These are phyloP conservation scores for Onthophagus sagittarius DNA, from an alignment of 2,888 invertebrate species.

Conservation along the genomic window DNA sequence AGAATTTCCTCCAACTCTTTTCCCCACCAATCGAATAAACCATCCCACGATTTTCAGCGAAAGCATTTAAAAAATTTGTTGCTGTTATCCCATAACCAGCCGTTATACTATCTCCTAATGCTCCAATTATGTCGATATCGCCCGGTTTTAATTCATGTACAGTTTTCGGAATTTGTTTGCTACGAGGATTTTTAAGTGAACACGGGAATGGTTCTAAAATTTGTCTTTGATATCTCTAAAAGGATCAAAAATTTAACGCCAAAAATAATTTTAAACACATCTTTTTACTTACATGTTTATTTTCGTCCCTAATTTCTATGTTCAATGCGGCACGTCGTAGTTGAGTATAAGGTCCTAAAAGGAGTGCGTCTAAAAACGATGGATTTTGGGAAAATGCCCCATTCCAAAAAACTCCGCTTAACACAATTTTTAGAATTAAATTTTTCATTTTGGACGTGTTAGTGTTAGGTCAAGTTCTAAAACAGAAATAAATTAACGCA, in stretches of 20 bases:
- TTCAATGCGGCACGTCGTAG: not conserved
- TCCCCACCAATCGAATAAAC: slow-evolving; percentile 47
- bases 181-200: slow-evolving; percentile 38
- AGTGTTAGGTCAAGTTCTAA: not conserved
- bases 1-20: slow-evolving; percentile 52
- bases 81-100: slow-evolving; percentile 57
- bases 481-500: not conserved
- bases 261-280: not conserved
- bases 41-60: slow-evolving; percentile 35
- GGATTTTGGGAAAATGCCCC: not conserved
- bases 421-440: not conserved
- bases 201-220: slow-evolving; percentile 44
- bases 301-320: not conserved
- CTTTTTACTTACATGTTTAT: not conserved
- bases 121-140: slow-evolving; percentile 59
- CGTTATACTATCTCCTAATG: slow-evolving; percentile 60
- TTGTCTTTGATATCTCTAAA: not conserved
- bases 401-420: not conserved
- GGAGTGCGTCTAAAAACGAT: not conserved
- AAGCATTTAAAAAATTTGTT: slow-evolving; percentile 44
- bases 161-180: slow-evolving; percentile 47
- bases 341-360: not conserved
- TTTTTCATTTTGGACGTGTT: not conserved
- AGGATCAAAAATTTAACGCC: not conserved
- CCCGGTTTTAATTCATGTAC: slow-evolving; percentile 59